Evolutionary conservation across 2,113 vertebrate species (phyloP).

Genomic region (Apistogramma diplotaenia): DNA sequence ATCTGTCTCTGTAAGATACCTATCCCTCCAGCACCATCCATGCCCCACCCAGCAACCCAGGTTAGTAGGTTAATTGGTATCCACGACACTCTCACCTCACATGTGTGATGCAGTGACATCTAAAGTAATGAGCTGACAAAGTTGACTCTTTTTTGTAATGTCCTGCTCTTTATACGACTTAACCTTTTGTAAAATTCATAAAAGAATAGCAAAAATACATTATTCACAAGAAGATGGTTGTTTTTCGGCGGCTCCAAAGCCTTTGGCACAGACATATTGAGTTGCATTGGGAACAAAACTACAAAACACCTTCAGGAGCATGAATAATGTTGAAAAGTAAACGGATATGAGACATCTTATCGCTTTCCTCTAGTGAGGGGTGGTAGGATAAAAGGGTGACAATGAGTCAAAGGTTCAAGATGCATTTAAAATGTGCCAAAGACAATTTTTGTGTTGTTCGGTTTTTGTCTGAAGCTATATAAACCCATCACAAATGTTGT

Average conservation of each 20-base stretch:
- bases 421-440: conserved; percentile 52
- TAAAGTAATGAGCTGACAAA: conserved; percentile 1
- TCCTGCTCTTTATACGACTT: background rate
- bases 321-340: conserved; percentile 63
- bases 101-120: background rate
- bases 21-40: background rate
- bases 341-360: conserved; percentile 61
- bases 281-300: conserved; percentile 38
- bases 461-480: conserved; percentile 30
- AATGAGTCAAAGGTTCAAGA: conserved; percentile 59
- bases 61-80: conserved; percentile 15
- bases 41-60: background rate
- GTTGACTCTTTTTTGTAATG: background rate
- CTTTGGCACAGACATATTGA: conserved; percentile 13
- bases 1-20: conserved; percentile 19
- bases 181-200: background rate
- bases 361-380: conserved; percentile 32
- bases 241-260: conserved; percentile 3
- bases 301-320: conserved; percentile 42
- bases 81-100: background rate
- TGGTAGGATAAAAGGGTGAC: background rate
- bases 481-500: conserved; percentile 51
- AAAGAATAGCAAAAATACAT: background rate
- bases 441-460: conserved; percentile 45
- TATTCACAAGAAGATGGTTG: background rate